Evolutionary conservation across 2,888 invertebrate genomes (phyloP).

Genomic region (Dryomyza anilis): DNA sequence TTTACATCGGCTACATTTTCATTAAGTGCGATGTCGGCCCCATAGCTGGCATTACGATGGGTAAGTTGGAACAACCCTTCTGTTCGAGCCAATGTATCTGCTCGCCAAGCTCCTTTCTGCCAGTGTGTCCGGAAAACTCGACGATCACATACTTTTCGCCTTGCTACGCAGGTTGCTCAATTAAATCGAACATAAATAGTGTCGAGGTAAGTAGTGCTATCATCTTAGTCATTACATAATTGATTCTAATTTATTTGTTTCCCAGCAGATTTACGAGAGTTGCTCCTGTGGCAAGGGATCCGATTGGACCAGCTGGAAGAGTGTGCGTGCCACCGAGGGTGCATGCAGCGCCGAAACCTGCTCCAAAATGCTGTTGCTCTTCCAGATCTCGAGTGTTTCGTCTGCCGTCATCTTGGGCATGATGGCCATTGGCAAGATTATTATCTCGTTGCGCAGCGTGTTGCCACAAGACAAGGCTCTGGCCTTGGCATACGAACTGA

Average conservation of each 20-base stretch:
- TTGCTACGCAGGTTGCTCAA: slow-evolving; percentile 74
- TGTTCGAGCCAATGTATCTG: slow-evolving; percentile 67
- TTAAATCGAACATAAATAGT: slow-evolving; percentile 59
- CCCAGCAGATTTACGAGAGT: slow-evolving; percentile 61
- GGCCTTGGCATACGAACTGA: slow-evolving; percentile 66
- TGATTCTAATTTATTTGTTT: neutral
- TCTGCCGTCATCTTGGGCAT: slow-evolving; percentile 58
- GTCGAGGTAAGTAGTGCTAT: slow-evolving; percentile 45
- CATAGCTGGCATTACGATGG: slow-evolving; percentile 62
- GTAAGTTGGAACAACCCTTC: slow-evolving; percentile 60
- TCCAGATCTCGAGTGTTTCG: slow-evolving; percentile 61
- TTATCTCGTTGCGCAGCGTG: slow-evolving; percentile 66
- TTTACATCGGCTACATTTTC: slow-evolving; percentile 62
- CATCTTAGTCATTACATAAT: neutral
- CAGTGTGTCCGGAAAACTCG: slow-evolving; percentile 67
- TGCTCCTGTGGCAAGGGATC: slow-evolving; percentile 63
- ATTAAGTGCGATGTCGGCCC: slow-evolving; percentile 62
- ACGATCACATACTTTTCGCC: slow-evolving; percentile 71
- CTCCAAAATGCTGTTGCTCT: slow-evolving; percentile 63
- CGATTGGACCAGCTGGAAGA: slow-evolving; percentile 35
- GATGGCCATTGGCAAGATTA: slow-evolving; percentile 59
- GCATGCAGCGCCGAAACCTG: slow-evolving; percentile 65
- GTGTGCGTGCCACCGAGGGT: slow-evolving; percentile 62
- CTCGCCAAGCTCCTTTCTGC: slow-evolving; percentile 63
- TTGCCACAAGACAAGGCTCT: slow-evolving; percentile 68